phyloP scores from a whole-genome alignment of 2,113 vertebrate genomes.

The Abramis brama region DNA sequence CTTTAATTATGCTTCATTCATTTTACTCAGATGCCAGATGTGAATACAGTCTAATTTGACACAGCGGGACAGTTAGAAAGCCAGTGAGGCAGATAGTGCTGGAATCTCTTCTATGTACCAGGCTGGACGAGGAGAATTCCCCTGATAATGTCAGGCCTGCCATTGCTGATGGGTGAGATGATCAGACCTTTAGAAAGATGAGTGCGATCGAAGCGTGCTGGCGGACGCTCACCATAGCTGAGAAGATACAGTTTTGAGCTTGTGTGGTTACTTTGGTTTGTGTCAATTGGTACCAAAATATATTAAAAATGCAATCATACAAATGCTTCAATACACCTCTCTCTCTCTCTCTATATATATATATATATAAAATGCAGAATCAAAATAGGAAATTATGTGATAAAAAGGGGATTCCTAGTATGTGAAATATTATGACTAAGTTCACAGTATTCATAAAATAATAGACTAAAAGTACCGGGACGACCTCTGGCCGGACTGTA shows the following conservation, averaged over 20 bases:
- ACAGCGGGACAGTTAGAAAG: constrained; percentile 38
- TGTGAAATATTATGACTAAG: no score
- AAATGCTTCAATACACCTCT: not conserved
- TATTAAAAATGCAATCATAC: not conserved
- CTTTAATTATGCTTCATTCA: constrained; percentile 3
- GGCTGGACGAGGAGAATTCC: not conserved
- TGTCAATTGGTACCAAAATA: not conserved
- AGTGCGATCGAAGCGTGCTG: not conserved
- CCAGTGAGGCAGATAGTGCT: constrained; percentile 1
- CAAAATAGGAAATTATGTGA: no score
- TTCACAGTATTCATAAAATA: no score
- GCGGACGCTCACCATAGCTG: not conserved
- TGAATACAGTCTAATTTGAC: constrained; percentile 18
- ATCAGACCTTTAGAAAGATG: constrained; percentile 48
- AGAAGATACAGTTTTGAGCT: not conserved
- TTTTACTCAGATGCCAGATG: constrained; percentile 30
- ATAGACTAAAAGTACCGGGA: no score
- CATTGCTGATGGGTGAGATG: constrained; percentile 55
- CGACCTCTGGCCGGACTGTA: no score
- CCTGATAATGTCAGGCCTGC: constrained; percentile 20
- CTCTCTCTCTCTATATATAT: no score
- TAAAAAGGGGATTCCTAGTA: no score
- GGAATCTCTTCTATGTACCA: constrained; percentile 24
- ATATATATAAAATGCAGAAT: no score
- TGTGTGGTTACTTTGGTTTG: not conserved